These are phyloP conservation scores for Zootoca vivipara DNA, from an alignment of 2,113 vertebrate species.

Conservation along the genomic window DNA sequence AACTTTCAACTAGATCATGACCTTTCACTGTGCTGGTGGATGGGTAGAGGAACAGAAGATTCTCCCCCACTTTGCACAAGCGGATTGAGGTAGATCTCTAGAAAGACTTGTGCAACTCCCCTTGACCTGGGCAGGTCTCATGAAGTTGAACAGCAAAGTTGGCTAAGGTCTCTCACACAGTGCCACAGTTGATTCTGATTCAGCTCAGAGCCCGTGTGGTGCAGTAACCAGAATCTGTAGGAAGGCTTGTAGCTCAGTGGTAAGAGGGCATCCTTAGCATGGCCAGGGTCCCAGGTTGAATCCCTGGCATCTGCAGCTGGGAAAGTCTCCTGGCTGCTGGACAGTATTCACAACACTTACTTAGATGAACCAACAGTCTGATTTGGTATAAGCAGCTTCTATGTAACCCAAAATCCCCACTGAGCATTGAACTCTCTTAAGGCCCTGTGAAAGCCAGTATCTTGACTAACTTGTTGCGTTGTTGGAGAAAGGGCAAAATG, in stretches of 20 bases:
- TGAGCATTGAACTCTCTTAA: neutral
- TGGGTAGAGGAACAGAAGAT: neutral
- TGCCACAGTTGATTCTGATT: neutral
- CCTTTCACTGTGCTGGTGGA: neutral
- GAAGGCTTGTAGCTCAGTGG: no score
- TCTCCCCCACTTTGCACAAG: neutral
- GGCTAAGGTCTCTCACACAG: neutral
- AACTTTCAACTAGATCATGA: constrained; percentile 6
- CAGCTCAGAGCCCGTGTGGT: neutral
- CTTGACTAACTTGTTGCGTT: neutral
- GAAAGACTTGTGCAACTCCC: neutral
- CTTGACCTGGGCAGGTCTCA: neutral
- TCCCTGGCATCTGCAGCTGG: no score
- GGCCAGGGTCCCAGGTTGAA: no score
- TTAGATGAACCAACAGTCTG: no score
- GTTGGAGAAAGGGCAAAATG: neutral
- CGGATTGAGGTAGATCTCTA: neutral
- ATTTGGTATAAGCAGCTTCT: neutral
- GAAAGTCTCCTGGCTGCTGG: no score
- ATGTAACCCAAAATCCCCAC: neutral
- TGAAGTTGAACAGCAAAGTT: neutral
- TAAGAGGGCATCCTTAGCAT: no score
- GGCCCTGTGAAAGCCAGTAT: neutral
- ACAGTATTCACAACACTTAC: no score
- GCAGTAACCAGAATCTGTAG: neutral